Evolutionary conservation across 2,797 vertebrate genomes (phyloP), one percentile per base, ranked within the genome.

Genomic region (Odontamblyopus lacepedii): DNA sequence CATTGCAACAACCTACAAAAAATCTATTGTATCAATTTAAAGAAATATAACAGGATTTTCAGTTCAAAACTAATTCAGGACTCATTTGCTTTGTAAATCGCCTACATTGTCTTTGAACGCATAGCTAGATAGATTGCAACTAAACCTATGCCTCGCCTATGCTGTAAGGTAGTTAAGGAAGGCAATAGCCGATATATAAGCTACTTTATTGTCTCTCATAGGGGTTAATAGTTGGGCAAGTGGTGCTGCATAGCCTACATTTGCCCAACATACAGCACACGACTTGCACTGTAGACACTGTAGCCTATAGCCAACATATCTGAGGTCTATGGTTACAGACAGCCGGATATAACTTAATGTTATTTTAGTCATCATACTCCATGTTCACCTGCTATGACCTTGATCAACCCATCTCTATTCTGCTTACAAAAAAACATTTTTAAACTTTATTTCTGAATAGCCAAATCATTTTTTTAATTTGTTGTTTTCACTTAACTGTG

Each of bases 311-410:
- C 44, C 44, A 48, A 48, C 12, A 48, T 29, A 12, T 13, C 19
- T 53, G 23, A 53, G 57, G 3, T 55, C 56, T 30, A 5, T 7
- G 30, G 18, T 56, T 63, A 23, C 11, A 35, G 56, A 48, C 70
- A 72, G 56, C 19, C 50, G 16, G 23, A 44, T 5, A 3, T 55
- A 35, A 60, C 4, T 11, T 27, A 23, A 1, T 38, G 26, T 44
- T 26, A 63, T 48, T 50, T 71, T 16, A 48, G 29, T 81, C 6
- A 56, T 29, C 67, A 16, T 5, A 50, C 35, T 57, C 19, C 44
- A 48, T 44, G 12, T 74, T 89, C 35, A 84, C 83, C 77, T 81
- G 7, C 57, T 74, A 32, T 87, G 77, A 87, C 80, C 81, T 35
- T 16, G 29, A 53, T 59, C 11, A 53, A 67, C 56, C 15, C 23